Percentiles rank a stretch among this genome's conserved stretches.
Evolutionary conservation across 2,797 vertebrate species (phyloP).

Genomic region (Salmo trutta): DNA sequence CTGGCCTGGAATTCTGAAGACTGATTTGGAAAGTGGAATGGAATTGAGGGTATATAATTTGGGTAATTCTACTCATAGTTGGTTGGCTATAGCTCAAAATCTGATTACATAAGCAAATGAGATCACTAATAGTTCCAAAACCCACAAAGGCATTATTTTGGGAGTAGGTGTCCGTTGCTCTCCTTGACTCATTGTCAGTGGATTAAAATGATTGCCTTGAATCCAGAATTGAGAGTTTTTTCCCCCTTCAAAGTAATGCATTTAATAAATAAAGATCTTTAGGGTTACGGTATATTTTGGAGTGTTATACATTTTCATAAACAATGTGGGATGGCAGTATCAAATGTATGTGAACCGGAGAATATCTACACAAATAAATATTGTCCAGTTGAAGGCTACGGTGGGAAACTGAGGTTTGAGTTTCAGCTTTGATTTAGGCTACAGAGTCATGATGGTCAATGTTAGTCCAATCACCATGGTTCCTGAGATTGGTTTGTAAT

Average conservation of each 20-base stretch:
- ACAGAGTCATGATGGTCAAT: conserved; percentile 6
- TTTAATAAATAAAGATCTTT: no score
- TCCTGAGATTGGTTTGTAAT: not conserved
- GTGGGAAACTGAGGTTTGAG: no score
- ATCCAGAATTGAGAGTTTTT: not conserved
- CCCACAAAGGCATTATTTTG: not conserved
- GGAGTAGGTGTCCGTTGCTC: not conserved
- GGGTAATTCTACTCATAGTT: not conserved
- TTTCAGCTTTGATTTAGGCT: no score
- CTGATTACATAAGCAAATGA: not conserved
- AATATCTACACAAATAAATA: no score
- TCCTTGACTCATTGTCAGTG: not conserved
- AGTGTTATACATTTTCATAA: no score
- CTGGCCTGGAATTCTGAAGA: not conserved
- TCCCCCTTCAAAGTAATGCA: not conserved
- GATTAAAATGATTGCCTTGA: not conserved
- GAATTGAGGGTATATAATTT: not conserved
- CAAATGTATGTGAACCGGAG: no score
- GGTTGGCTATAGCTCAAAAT: not conserved
- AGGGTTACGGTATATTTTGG: no score
- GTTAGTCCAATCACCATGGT: conserved; percentile 1
- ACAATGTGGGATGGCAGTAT: no score
- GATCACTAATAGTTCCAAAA: not conserved
- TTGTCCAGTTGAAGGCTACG: no score
- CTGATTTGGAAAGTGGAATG: not conserved